Evolutionary conservation across 2,888 invertebrate genomes (phyloP).

Genomic region (Thymelicus lineola): DNA sequence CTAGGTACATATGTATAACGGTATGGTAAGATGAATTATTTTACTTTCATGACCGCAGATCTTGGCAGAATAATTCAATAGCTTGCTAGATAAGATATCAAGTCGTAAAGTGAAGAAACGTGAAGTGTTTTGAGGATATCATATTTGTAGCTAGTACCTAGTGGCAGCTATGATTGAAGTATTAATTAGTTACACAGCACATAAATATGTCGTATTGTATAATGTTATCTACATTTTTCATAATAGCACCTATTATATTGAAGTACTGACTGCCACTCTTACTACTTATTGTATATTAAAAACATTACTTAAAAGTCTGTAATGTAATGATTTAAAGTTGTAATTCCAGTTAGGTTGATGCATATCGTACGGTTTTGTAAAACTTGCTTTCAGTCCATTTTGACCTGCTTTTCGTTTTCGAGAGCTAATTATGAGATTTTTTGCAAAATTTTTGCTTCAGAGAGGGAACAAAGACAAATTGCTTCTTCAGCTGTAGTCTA

Average conservation of each 20-base stretch:
- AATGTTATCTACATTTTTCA: too few species aligned
- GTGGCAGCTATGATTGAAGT: too few species aligned
- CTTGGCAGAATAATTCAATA: conserved; percentile 32
- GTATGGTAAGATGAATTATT: conserved; percentile 42
- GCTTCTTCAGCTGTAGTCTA: conserved; percentile 22
- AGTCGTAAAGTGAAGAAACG: too few species aligned
- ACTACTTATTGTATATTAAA: too few species aligned
- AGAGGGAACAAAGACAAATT: conserved; percentile 32
- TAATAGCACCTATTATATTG: too few species aligned
- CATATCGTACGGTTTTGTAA: conserved; percentile 1
- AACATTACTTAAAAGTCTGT: too few species aligned
- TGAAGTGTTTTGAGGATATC: too few species aligned
- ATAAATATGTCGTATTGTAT: too few species aligned
- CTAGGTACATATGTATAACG: conserved; percentile 52
- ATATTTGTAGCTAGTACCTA: too few species aligned
- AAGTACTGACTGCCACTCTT: too few species aligned
- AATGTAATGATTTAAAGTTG: neutral
- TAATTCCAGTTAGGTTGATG: neutral
- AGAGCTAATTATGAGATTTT: conserved; percentile 32
- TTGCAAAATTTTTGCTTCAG: conserved; percentile 33
- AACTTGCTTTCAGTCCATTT: conserved; percentile 25
- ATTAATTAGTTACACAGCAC: too few species aligned
- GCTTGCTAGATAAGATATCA: conserved; percentile 17
- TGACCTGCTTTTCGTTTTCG: conserved; percentile 25
- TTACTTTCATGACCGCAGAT: conserved; percentile 37